Percentiles rank a stretch among this genome's conserved stretches.
Evolutionary conservation across 2,797 vertebrate genomes (phyloP).

Genomic region (Nasua narica): DNA sequence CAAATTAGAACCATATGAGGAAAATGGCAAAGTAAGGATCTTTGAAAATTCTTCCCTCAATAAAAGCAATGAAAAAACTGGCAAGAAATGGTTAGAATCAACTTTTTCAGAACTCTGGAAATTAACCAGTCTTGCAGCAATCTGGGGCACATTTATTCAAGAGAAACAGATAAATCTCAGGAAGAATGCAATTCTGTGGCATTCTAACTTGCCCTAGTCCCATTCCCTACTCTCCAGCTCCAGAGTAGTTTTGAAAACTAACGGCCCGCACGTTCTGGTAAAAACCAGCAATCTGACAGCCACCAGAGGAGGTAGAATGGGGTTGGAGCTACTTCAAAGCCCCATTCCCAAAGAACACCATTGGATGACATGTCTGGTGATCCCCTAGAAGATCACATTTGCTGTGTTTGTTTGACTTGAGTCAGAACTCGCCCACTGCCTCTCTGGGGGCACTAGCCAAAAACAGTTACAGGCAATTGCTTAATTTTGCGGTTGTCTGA

Average conservation of each 20-base stretch:
- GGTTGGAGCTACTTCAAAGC: neutral
- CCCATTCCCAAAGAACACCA: neutral
- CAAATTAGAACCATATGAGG: slow-evolving; percentile 13
- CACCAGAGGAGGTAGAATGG: neutral
- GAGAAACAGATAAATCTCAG: neutral
- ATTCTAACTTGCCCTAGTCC: neutral
- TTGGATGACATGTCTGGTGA: neutral
- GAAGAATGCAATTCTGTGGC: neutral
- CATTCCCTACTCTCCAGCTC: neutral
- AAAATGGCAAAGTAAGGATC: neutral
- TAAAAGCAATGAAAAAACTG: neutral
- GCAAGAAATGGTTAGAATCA: neutral
- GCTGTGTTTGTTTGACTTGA: neutral
- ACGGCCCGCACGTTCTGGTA: neutral
- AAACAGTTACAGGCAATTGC: neutral
- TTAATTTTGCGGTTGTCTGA: neutral
- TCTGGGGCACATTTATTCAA: neutral
- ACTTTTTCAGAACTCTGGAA: slow-evolving; percentile 1
- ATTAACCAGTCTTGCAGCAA: neutral
- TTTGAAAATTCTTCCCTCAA: slow-evolving; percentile 25
- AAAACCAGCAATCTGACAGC: neutral
- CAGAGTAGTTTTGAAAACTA: neutral
- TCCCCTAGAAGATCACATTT: neutral
- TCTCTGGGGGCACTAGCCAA: neutral
- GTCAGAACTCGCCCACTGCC: neutral